Base-by-base conservation (phyloP, 2,113 vertebrate species). In the Lampris incognitus region DNA sequence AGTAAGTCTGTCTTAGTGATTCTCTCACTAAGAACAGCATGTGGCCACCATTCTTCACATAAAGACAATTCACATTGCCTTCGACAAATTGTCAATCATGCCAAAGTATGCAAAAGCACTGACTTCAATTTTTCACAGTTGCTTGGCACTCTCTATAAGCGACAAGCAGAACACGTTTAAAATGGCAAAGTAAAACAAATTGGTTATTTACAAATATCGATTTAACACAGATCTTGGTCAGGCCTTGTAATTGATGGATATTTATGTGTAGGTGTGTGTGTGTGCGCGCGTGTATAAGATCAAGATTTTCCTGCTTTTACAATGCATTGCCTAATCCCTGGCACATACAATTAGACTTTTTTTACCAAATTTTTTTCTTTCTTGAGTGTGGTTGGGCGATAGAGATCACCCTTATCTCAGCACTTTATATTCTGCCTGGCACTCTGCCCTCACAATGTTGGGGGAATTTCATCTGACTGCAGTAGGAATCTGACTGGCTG, bases 401-500 rank as follows among this genome's bases (percentile, higher is more conserved):
- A 85, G 76, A 83, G 87, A 90, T 86, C 69, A 6, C 72, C 24
- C 55, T 55, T 84, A 84, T 83, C 69, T 78, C 64, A 8, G 61
- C 71, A 83, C 81, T 89, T 93, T 87, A 87, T 88, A 93, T 92
- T 93, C 92, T 54, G 68, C 78, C 76, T 85, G 86, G 79, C 74
- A 74, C 69, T 74, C 74, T 86, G 84, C 84, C 85, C 72, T 87
- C 70, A 40, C 89, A 81, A 87, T 83, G 89, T 93, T 86, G 86
- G 87, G 56, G 64, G 40, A 89, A 89, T 94, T 91, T 92, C 91
- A 92, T 95, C 94, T 92, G 87, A 88, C 88, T 85, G 87, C 84
- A 76, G 84, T 87, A 85, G 87, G 91, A 93, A 92, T 93, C 91
- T 91, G 83, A 24, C 83, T 62, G 57, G 89, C 86, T 85, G 86